phyloP scores from a whole-genome alignment of 2,797 vertebrate species.

The Enteromius thamalakanensis region DNA sequence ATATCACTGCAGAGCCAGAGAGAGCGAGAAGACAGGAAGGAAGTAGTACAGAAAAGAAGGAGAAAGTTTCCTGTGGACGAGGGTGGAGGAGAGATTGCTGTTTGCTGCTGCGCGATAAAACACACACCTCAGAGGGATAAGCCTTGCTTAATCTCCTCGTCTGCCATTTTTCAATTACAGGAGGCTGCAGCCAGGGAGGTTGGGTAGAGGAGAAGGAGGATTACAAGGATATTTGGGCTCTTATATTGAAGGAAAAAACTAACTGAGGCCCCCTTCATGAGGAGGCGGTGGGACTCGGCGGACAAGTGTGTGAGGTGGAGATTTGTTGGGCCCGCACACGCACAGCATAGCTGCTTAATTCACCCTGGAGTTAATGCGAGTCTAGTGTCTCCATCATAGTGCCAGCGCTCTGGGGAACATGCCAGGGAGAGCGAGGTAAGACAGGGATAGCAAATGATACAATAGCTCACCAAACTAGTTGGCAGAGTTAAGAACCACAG shows the following conservation, averaged over 20 bases:
- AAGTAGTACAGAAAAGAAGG: slow-evolving; percentile 4
- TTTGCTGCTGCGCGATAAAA: slow-evolving; percentile 54
- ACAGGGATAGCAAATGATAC: slow-evolving; percentile 40
- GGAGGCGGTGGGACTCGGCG: neutral
- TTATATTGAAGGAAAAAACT: slow-evolving; percentile 48
- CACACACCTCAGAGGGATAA: slow-evolving; percentile 57
- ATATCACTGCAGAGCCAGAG: neutral
- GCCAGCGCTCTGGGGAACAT: neutral
- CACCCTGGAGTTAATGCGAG: slow-evolving; percentile 8
- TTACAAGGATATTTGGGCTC: slow-evolving; percentile 57
- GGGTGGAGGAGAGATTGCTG: slow-evolving; percentile 41
- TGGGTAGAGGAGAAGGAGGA: slow-evolving; percentile 38
- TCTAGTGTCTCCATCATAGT: slow-evolving; percentile 31
- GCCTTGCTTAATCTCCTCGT: slow-evolving; percentile 56
- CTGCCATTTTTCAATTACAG: slow-evolving; percentile 64
- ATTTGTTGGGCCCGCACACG: slow-evolving; percentile 17
- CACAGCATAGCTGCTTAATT: slow-evolving; percentile 26
- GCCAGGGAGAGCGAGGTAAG: slow-evolving; percentile 23
- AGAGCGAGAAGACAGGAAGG: neutral
- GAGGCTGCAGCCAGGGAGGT: slow-evolving; percentile 47
- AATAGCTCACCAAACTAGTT: slow-evolving; percentile 39
- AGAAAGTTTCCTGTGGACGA: slow-evolving; percentile 37
- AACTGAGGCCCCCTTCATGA: slow-evolving; percentile 20
- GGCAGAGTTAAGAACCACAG: slow-evolving; percentile 40
- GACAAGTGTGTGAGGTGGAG: slow-evolving; percentile 21